Evolutionary conservation across 2,113 vertebrate genomes (phyloP).

Genomic region (Pomatostomus ruficeps): DNA sequence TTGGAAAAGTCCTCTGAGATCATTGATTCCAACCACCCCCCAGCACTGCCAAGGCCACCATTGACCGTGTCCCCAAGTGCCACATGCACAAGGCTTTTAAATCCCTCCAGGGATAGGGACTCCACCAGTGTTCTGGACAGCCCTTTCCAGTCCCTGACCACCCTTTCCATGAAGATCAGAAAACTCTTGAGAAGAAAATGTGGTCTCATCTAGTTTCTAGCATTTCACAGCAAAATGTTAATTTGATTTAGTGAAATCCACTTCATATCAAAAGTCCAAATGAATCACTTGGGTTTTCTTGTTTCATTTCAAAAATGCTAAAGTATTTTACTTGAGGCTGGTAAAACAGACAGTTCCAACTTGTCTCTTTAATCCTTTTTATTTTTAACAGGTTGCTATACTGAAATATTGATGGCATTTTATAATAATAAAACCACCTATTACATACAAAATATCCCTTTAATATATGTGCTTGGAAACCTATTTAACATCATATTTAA

Average conservation of each 20-base stretch:
- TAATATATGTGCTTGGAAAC: background rate
- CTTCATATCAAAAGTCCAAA: background rate
- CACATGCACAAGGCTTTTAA: background rate
- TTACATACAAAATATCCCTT: background rate
- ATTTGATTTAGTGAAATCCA: background rate
- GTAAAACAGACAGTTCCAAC: background rate
- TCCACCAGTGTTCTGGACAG: background rate
- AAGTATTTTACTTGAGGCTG: background rate
- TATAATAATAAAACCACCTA: background rate
- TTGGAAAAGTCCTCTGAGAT: background rate
- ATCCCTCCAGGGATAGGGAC: background rate
- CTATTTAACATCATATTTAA: background rate
- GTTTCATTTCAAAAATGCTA: background rate
- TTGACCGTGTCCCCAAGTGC: background rate
- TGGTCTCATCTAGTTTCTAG: background rate
- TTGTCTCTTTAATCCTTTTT: background rate
- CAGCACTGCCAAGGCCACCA: background rate
- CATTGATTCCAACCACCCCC: background rate
- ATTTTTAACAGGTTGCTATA: background rate
- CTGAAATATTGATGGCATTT: background rate
- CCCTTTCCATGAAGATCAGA: background rate
- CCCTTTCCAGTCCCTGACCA: background rate
- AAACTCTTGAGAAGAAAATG: background rate
- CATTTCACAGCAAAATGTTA: background rate
- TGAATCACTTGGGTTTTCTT: background rate